Evolutionary conservation across 2,888 invertebrate species (phyloP).

Genomic region (Sisyra terminalis): DNA sequence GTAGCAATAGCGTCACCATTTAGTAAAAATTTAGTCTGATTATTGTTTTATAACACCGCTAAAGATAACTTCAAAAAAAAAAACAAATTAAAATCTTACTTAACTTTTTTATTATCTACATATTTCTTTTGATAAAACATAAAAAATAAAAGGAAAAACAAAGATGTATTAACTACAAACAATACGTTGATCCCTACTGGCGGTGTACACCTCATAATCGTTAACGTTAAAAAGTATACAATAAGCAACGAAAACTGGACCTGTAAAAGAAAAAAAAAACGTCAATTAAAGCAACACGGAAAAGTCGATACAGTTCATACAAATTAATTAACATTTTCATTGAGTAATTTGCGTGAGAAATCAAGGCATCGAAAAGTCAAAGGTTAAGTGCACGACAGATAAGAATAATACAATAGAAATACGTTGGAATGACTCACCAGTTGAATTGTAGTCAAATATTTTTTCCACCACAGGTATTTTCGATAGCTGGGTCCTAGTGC

Average conservation of each 20-base stretch:
- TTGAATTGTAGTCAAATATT: slow-evolving; percentile 63
- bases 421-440: slow-evolving; percentile 31
- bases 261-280: not conserved
- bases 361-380: too few relatives aligned
- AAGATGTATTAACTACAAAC: not conserved
- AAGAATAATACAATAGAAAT: too few relatives aligned
- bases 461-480: slow-evolving; percentile 81
- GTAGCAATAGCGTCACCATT: too few relatives aligned
- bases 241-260: not conserved
- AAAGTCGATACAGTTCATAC: too few relatives aligned
- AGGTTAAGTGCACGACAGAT: too few relatives aligned
- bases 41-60: too few relatives aligned
- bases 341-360: too few relatives aligned
- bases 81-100: too few relatives aligned
- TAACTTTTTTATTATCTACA: not conserved
- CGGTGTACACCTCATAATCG: not conserved
- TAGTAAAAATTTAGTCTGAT: too few relatives aligned
- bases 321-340: too few relatives aligned
- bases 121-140: not conserved
- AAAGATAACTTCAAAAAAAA: too few relatives aligned
- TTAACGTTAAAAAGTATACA: not conserved
- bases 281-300: too few relatives aligned
- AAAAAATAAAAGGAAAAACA: not conserved
- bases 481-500: slow-evolving; percentile 67
- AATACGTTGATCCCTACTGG: not conserved